Evolutionary conservation across 2,113 vertebrate species (phyloP).

Genomic region (Gallinago jamesoni): DNA sequence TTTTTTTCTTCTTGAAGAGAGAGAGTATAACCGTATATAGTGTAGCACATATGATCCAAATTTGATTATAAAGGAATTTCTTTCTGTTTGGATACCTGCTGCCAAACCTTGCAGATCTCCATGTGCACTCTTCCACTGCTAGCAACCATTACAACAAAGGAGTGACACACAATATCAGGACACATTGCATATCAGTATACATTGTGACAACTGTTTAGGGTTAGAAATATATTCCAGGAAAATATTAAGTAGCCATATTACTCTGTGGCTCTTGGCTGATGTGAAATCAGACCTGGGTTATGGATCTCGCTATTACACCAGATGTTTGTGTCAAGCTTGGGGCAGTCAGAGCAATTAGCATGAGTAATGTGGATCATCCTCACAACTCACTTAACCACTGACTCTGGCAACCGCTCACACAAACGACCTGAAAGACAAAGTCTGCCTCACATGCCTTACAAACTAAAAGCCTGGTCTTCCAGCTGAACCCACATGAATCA

Average conservation of each 20-base stretch:
- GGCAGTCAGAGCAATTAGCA: not conserved
- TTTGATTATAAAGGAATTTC: not conserved
- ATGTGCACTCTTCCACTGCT: not conserved
- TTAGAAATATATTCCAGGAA: not conserved
- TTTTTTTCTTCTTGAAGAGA: not conserved
- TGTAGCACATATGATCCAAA: not conserved
- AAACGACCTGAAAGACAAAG: not conserved
- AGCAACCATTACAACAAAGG: not conserved
- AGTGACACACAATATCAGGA: not conserved
- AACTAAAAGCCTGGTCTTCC: not conserved
- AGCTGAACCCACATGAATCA: not conserved
- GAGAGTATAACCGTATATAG: not conserved
- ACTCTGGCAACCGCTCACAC: not conserved
- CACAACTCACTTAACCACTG: not conserved
- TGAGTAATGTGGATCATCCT: not conserved
- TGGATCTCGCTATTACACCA: not conserved
- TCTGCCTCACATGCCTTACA: not conserved
- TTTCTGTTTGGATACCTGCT: not conserved
- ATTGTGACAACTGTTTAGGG: not conserved
- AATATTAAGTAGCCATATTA: not conserved
- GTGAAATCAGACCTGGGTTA: not conserved
- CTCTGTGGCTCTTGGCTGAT: not conserved
- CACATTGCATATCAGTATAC: not conserved
- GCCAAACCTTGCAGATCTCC: not conserved
- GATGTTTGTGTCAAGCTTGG: conserved; percentile 12